Percentiles rank a stretch among this genome's conserved stretches.
Evolutionary conservation across 2,113 vertebrate species (phyloP).

Genomic region (Sialia sialis): DNA sequence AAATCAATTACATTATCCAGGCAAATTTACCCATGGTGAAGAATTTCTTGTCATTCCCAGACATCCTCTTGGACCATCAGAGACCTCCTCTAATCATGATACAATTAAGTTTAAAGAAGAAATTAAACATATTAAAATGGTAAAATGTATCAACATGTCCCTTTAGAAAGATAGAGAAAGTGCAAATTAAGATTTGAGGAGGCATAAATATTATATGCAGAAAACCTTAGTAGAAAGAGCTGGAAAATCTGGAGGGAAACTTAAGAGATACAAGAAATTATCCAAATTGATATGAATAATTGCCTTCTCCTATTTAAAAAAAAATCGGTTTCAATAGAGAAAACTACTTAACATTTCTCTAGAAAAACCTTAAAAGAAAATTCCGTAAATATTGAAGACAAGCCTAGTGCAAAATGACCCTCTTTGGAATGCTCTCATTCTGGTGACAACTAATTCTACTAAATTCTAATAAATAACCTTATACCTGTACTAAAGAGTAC

Average conservation of each 20-base stretch:
- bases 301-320: background rate
- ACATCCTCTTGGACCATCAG: background rate
- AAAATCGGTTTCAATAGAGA: background rate
- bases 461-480: background rate
- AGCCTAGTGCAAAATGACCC: background rate
- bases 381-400: background rate
- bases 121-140: background rate
- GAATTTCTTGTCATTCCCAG: background rate
- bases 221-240: background rate
- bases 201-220: background rate
- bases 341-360: background rate
- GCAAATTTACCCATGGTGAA: background rate
- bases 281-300: background rate
- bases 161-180: background rate
- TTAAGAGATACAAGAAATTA: background rate
- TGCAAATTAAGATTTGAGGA: background rate
- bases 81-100: background rate
- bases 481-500: background rate
- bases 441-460: background rate
- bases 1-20: background rate
- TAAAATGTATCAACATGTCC: background rate
- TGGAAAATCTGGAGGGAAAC: background rate
- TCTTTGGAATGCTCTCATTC: background rate
- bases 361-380: background rate
- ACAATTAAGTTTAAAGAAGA: background rate